Conservation (phyloP, 2,797 vertebrate genomes). For the Micrastur ruficollis region DNA sequence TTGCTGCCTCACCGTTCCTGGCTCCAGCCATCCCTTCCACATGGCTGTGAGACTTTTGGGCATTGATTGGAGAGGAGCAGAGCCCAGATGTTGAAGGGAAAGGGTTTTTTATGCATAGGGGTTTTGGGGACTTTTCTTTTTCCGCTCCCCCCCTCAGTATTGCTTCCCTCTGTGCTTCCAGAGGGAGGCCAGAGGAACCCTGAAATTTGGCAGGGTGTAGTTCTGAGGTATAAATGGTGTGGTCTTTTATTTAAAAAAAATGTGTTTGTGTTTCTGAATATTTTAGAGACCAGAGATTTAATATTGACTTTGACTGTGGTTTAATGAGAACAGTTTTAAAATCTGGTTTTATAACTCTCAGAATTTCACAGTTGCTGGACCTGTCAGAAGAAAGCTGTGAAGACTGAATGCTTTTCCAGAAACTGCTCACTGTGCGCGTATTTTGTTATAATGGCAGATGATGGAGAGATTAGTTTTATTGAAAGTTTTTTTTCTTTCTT, state of each 20-base stretch:
- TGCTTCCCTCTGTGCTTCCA: neutral
- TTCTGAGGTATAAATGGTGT: neutral
- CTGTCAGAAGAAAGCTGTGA: neutral
- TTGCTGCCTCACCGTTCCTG: neutral
- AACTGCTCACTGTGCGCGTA: neutral
- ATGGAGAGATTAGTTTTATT: neutral
- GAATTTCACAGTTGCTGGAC: neutral
- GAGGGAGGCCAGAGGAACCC: neutral
- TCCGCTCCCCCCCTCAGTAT: too few species aligned
- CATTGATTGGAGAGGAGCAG: neutral
- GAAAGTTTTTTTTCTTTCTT: neutral
- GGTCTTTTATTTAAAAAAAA: neutral
- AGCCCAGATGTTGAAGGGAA: neutral
- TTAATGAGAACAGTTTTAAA: neutral
- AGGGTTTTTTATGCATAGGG: neutral
- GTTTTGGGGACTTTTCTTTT: neutral
- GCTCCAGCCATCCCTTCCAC: neutral
- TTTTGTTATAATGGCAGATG: neutral
- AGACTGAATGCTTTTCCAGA: neutral
- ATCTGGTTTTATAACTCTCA: neutral
- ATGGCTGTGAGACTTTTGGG: neutral
- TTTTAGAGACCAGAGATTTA: neutral
- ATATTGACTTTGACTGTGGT: neutral
- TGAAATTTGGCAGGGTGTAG: neutral
- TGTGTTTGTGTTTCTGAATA: neutral